Evolutionary conservation across 2,113 vertebrate species (phyloP).

Genomic region (Lepisosteus osseus): DNA sequence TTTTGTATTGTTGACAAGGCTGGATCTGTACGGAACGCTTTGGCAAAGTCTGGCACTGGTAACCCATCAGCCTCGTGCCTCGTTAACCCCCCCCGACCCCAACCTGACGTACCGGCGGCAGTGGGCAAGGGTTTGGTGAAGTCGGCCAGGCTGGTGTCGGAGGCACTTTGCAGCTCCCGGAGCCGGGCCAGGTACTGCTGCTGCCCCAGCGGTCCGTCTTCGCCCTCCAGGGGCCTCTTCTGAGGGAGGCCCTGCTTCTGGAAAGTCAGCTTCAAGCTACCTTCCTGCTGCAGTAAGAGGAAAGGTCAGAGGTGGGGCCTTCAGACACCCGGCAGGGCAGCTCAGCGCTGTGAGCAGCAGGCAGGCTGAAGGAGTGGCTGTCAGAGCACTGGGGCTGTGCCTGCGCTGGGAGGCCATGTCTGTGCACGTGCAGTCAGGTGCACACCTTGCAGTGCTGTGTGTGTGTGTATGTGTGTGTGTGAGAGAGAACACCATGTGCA

Average conservation of each 20-base stretch:
- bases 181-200: slow-evolving; percentile 91
- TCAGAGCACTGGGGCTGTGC: too few species aligned
- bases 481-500: too few species aligned
- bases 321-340: background rate
- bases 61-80: too few species aligned
- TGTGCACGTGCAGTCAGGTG: too few species aligned
- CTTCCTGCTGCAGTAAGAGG: slow-evolving; percentile 76
- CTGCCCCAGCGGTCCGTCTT: slow-evolving; percentile 82
- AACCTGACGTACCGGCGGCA: slow-evolving; percentile 63
- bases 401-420: too few species aligned
- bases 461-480: too few species aligned
- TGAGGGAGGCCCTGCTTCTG: slow-evolving; percentile 91
- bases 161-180: slow-evolving; percentile 87
- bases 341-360: background rate
- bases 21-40: too few species aligned
- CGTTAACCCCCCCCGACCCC: too few species aligned
- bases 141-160: slow-evolving; percentile 82
- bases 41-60: too few species aligned
- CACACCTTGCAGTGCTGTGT: too few species aligned
- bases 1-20: too few species aligned
- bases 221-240: slow-evolving; percentile 84
- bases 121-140: slow-evolving; percentile 78
- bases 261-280: slow-evolving; percentile 96
- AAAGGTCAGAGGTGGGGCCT: slow-evolving; percentile 2
- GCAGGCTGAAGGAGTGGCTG: too few species aligned